Evolutionary conservation across 2,888 invertebrate genomes (phyloP).

Genomic region (Pollenia angustigena): DNA sequence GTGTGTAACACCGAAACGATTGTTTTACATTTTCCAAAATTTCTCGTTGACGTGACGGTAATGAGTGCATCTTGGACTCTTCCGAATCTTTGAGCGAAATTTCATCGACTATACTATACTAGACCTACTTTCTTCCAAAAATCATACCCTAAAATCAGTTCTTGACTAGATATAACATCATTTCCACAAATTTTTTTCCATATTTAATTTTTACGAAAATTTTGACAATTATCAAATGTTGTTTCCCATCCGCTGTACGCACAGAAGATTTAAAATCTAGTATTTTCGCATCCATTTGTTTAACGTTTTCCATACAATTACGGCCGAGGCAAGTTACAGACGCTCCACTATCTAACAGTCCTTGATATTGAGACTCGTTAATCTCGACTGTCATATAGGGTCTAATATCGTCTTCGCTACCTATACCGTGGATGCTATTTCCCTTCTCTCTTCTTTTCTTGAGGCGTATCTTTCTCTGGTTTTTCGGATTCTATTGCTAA

Average conservation of each 20-base stretch:
- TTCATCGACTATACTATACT: neutral
- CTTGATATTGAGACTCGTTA: neutral
- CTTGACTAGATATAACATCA: neutral
- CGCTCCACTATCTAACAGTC: neutral
- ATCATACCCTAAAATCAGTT: neutral
- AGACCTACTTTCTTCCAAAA: neutral
- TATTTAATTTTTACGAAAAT: neutral
- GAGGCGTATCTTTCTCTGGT: no score
- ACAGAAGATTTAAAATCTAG: neutral
- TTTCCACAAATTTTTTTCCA: neutral
- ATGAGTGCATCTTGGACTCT: no score
- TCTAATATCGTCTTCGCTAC: constrained; percentile 13
- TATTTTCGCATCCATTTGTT: neutral
- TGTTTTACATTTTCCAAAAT: no score
- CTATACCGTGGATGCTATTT: no score
- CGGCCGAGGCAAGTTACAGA: neutral
- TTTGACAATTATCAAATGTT: neutral
- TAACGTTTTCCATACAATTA: neutral
- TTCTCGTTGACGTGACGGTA: no score
- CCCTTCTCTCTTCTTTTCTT: no score
- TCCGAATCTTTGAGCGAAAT: neutral
- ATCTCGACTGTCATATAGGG: neutral
- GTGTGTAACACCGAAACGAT: no score
- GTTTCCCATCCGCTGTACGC: neutral
- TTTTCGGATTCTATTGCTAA: no score